Base-by-base conservation (phyloP, 1,140 invertebrate genomes). In the Drosophila erecta region DNA sequence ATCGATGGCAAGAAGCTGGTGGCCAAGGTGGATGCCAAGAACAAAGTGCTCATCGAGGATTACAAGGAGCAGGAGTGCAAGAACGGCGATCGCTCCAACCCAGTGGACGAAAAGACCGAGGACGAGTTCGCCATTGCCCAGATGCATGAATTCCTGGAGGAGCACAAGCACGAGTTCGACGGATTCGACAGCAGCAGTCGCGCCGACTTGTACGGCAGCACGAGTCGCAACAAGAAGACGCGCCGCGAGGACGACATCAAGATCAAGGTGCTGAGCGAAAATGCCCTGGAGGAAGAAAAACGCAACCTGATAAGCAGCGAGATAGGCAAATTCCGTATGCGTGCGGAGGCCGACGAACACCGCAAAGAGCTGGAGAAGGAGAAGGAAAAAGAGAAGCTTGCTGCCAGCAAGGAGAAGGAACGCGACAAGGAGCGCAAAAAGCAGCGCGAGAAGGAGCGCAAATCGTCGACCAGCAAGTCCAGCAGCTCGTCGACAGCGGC, bases 1-100 rank as follows among this genome's bases (percentile, higher is more conserved):
- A 96, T 99, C 70, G 97, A 97, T 44, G 98, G 97, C 40, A 99
- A 98, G 92, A 96, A 96, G 90, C 93, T 99, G 65, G 96, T 99
- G 30, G 98, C 98, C 0, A 98, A 98, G 94, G 98, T 99, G n/a
- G 98, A 99, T 94, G 97, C 98, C 37, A 99, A 99, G 94, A 98
- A 98, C 72, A 98, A 98, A 94, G 95, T 96, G 53, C 95, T 98
- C 49, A 94, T 99, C 72, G 98, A 99, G 93, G 97, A 98, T 71
- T 99, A 98, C 92, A 98, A 98, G 94, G 92, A 93, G 54, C 94
- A 95, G 79, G 94, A 95, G 80, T 79, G 83, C 58, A 92, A 90
- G 47, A 92, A 90, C 60, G 93, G 81, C 37, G 44, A 90, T 40
- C 72, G 70, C 6, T 71, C 60, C 22, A 92, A 92, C 50, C 80